phyloP scores from a whole-genome alignment of 1,140 invertebrate genomes.

The Caenorhabditis inopinata region DNA sequence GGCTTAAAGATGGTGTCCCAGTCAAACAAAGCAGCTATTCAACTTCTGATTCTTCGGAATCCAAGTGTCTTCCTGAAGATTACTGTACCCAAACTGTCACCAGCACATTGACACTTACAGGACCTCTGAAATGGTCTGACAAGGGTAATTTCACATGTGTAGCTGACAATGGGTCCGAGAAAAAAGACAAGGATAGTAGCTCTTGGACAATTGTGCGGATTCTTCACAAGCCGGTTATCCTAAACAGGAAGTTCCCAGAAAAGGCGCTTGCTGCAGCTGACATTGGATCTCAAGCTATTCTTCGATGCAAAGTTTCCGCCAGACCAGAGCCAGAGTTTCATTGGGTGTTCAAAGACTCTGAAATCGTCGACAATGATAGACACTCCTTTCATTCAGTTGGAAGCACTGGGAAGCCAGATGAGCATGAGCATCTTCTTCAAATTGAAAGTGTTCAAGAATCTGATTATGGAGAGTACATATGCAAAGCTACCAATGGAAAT shows the following conservation, averaged over 20 bases:
- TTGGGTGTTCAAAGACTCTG: constrained; percentile 34
- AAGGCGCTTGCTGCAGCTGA: constrained; percentile 36
- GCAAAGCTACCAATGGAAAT: constrained; percentile 42
- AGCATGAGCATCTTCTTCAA: constrained; percentile 35
- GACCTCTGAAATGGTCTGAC: constrained; percentile 34
- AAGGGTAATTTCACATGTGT: constrained; percentile 37
- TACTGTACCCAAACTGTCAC: constrained; percentile 34
- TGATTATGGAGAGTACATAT: constrained; percentile 42
- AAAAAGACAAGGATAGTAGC: neutral
- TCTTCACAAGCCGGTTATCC: constrained; percentile 35
- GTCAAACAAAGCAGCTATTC: neutral
- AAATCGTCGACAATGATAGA: constrained; percentile 25
- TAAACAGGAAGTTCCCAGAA: constrained; percentile 42
- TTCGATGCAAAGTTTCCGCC: constrained; percentile 37
- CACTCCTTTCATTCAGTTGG: constrained; percentile 10
- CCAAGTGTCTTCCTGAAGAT: constrained; percentile 20
- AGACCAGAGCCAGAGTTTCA: constrained; percentile 36
- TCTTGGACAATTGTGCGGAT: constrained; percentile 37
- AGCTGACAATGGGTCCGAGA: neutral
- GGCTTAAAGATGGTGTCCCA: constrained; percentile 39
- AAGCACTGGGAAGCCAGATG: constrained; percentile 3
- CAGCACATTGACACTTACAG: neutral
- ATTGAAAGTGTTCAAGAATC: constrained; percentile 24
- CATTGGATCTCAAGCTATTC: constrained; percentile 27
- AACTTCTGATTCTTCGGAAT: neutral